phyloP scores from a whole-genome alignment of 92 coral and sea anemone genomes.

The Anthopleura xanthogrammica region DNA sequence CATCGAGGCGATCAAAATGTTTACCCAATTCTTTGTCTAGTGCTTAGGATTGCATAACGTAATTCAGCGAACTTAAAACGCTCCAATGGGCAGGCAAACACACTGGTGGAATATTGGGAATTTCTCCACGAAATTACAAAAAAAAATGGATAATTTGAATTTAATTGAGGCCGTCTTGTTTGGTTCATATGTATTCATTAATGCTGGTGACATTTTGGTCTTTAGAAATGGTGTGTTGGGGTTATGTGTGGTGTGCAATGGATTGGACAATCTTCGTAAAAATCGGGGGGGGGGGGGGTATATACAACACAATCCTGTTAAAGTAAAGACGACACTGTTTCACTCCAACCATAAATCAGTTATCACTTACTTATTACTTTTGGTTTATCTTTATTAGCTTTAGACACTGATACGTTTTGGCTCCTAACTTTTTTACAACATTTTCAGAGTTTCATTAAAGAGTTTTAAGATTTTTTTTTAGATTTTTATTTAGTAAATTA shows the following conservation, averaged over 20 bases:
- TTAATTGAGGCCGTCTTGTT: not conserved
- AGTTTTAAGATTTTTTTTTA: not conserved
- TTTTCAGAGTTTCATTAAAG: not conserved
- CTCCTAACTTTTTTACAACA: not conserved
- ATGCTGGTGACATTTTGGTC: not conserved
- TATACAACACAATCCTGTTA: not conserved
- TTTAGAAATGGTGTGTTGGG: not conserved
- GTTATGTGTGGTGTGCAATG: slow-evolving; percentile 14
- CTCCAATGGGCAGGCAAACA: not conserved
- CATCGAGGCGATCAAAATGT: slow-evolving; percentile 16
- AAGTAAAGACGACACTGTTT: not conserved
- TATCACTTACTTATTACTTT: not conserved
- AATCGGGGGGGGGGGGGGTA: slow-evolving; percentile 6
- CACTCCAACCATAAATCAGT: not conserved
- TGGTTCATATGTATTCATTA: not conserved
- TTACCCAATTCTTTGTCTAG: slow-evolving; percentile 15
- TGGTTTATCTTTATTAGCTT: not conserved
- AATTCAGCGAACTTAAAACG: slow-evolving; percentile 29
- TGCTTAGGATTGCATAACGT: slow-evolving; percentile 42
- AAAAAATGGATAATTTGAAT: not conserved
- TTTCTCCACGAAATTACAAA: not conserved
- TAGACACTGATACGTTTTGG: not conserved
- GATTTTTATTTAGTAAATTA: not conserved
- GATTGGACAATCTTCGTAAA: not conserved
- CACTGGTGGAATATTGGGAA: not conserved